phyloP scores from a whole-genome alignment of 53 echinoderm and acorn worm species.

The Henricia sp. region DNA sequence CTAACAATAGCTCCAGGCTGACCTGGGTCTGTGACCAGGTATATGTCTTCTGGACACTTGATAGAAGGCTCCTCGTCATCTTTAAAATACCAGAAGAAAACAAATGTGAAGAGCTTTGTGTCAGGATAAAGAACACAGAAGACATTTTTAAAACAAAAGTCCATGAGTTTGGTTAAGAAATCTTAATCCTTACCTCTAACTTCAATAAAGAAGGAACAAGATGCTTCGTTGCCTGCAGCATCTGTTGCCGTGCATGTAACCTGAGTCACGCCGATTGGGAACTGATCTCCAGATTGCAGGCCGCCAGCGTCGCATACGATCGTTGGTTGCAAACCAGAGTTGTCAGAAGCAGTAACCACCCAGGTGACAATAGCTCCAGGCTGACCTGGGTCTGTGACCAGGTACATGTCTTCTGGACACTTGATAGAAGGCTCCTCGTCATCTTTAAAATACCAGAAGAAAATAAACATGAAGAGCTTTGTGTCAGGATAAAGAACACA shows the following conservation, averaged over 20 bases:
- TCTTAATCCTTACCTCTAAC: not conserved
- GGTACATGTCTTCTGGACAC: not conserved
- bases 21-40: constrained; percentile 5
- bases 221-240: not conserved
- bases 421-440: not conserved
- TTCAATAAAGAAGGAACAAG: not conserved
- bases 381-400: constrained; percentile 14
- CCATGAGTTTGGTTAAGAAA: not conserved
- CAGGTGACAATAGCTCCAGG: constrained; percentile 7
- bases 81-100: not conserved
- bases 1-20: constrained; percentile 24
- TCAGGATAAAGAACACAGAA: not conserved
- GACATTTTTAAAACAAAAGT: not conserved
- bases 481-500: not conserved
- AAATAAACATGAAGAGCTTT: too few relatives aligned
- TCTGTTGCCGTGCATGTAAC: constrained; percentile 1
- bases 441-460: too few relatives aligned
- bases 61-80: constrained; percentile 11
- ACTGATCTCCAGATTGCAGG: constrained; percentile 7
- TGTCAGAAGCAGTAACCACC: not conserved
- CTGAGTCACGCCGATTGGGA: not conserved
- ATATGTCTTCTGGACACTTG: not conserved
- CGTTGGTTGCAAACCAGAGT: not conserved
- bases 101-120: not conserved
- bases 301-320: constrained; percentile 11